phyloP scores from a whole-genome alignment of 2,888 invertebrate genomes.

The Agonopterix subpropinquella region DNA sequence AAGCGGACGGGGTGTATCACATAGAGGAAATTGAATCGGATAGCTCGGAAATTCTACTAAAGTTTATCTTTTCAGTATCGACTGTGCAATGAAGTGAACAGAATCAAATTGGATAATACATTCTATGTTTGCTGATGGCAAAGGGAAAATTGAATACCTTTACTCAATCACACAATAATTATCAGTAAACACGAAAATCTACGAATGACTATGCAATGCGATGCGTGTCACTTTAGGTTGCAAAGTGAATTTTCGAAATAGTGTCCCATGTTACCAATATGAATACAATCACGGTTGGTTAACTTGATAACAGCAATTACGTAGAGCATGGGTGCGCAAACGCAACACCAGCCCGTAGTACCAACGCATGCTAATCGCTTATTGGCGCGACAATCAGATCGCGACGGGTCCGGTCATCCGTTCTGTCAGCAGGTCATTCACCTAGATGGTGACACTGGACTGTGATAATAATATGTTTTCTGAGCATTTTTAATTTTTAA shows the following conservation, averaged over 20 bases:
- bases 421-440: constrained; percentile 56
- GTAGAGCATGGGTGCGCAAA: constrained; percentile 48
- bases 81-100: not conserved
- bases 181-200: too few relatives aligned
- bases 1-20: constrained; percentile 30
- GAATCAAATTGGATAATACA: not conserved
- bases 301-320: constrained; percentile 47
- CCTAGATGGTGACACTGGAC: constrained; percentile 38
- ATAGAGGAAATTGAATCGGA: constrained; percentile 38
- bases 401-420: constrained; percentile 65
- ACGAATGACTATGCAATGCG: too few relatives aligned
- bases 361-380: constrained; percentile 67
- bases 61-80: not conserved
- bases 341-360: constrained; percentile 32
- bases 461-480: constrained; percentile 5
- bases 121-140: too few relatives aligned
- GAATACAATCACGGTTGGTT: constrained; percentile 24
- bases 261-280: constrained; percentile 7
- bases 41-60: constrained; percentile 7
- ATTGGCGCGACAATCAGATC: constrained; percentile 70
- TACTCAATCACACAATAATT: too few relatives aligned
- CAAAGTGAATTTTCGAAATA: constrained; percentile 14
- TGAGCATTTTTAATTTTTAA: not conserved
- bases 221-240: too few relatives aligned
- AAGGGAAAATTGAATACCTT: too few relatives aligned